phyloP scores from a whole-genome alignment of 2,797 vertebrate genomes.

The Iguana delicatissima region DNA sequence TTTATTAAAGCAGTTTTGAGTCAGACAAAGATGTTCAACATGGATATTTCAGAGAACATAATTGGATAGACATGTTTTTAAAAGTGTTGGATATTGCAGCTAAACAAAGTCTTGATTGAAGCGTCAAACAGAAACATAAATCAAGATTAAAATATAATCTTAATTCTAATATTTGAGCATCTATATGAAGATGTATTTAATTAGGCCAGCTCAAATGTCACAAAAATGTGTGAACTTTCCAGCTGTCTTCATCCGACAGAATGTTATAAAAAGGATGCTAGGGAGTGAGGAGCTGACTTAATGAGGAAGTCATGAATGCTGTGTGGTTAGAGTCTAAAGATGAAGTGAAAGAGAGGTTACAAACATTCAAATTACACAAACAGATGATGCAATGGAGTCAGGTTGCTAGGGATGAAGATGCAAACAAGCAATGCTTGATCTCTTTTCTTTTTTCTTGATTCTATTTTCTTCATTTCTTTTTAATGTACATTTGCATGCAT shows the following conservation, averaged over 20 bases:
- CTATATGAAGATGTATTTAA: not conserved
- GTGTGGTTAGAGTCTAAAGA: too few species aligned
- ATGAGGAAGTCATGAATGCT: too few species aligned
- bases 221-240: too few species aligned
- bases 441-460: too few species aligned
- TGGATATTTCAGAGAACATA: not conserved
- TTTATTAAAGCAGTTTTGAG: not conserved
- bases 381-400: too few species aligned
- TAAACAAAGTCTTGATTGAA: not conserved
- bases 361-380: too few species aligned
- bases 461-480: too few species aligned
- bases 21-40: not conserved
- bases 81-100: not conserved
- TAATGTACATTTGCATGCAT: too few species aligned
- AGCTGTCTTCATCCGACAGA: not conserved
- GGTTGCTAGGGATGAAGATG: too few species aligned
- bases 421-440: too few species aligned
- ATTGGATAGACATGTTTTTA: not conserved
- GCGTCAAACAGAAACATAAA: not conserved
- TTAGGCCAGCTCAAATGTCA: not conserved
- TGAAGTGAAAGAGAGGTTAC: too few species aligned
- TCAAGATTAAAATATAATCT: not conserved
- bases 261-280: not conserved
- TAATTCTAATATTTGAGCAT: not conserved
- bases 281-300: not conserved